phyloP scores from a whole-genome alignment of 2,888 invertebrate species.

The Charanyca ferruginea region DNA sequence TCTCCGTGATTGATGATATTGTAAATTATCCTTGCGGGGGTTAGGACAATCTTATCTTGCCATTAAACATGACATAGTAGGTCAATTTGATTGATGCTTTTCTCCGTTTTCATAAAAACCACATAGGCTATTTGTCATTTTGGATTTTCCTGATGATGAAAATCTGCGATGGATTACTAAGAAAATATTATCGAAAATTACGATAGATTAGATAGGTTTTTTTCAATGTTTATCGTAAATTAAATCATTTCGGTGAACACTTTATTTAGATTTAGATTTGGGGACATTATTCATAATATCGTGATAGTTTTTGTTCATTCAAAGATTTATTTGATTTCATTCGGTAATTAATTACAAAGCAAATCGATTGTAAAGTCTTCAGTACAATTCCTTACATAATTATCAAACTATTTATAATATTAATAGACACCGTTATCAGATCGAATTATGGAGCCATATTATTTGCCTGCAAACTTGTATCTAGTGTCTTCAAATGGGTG shows the following conservation, averaged over 20 bases:
- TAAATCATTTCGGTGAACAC: not conserved
- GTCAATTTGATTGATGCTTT: constrained; percentile 29
- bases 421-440: constrained; percentile 5
- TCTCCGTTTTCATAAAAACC: constrained; percentile 1
- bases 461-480: constrained; percentile 22
- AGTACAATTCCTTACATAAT: constrained; percentile 1
- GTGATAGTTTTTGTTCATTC: not conserved
- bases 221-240: constrained; percentile 4
- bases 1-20: constrained; percentile 23
- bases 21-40: constrained; percentile 31
- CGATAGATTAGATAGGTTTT: constrained; percentile 16
- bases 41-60: constrained; percentile 13
- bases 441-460: constrained; percentile 23
- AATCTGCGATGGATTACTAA: constrained; percentile 1
- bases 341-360: not conserved
- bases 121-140: constrained; percentile 1
- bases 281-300: not conserved
- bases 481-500: constrained; percentile 10
- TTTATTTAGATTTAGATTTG: constrained; percentile 8
- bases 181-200: not conserved
- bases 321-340: not conserved
- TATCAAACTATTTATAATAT: constrained; percentile 19
- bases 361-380: not conserved
- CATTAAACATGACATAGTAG: not conserved
- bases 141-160: constrained; percentile 21